Evolutionary conservation across 2,888 invertebrate genomes (phyloP), one percentile per base, ranked within the genome.

Genomic region (Tenthredo scrophulariae): DNA sequence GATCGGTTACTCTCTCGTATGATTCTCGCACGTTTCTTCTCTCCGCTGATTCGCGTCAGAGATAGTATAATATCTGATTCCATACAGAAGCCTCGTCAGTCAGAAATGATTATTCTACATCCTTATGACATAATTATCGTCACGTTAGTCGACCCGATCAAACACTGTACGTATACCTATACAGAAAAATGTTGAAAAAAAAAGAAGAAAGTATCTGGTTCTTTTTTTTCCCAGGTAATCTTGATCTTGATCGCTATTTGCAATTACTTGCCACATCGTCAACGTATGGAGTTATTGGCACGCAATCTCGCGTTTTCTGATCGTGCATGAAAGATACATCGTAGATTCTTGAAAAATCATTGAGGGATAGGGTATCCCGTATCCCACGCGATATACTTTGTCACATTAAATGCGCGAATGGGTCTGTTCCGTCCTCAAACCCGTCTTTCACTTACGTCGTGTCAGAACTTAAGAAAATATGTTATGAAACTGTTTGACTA

Each of bases 371-470:
- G 29, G 29, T 29, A 65, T 83, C 50, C n/a, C 6, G 43, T 67
- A 29, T 83, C 83, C 83, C 83, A 83, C 83, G 83, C 83, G 67
- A 33, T 29, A 29, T 83, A 46, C 43, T 37, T 82, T 46, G 46
- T 29, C 65, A 67, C 26, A 65, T 7, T 29, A 40, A 40, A 40
- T 58, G 22, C 22, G 22, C 4, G 79, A 37, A 58, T 22, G 37
- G 26, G 0, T 62, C 1, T 80, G 46, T 83, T 83, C 83, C 83
- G 83, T 83, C 67, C 67, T 70, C 29, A 67, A 83, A 83, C 46
- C 43, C 67, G 65, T 83, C 83, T 83, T 83, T 83, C 83, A 83
- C 83, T 83, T 83, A 46, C 70, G 43, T 67, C 83, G 83, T 83
- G 83, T 83, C 50, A 33, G 70, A 50, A 83, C 83, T 83, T 70